Evolutionary conservation across 2,888 invertebrate species (phyloP).

Genomic region (Peribatodes rhomboidaria): DNA sequence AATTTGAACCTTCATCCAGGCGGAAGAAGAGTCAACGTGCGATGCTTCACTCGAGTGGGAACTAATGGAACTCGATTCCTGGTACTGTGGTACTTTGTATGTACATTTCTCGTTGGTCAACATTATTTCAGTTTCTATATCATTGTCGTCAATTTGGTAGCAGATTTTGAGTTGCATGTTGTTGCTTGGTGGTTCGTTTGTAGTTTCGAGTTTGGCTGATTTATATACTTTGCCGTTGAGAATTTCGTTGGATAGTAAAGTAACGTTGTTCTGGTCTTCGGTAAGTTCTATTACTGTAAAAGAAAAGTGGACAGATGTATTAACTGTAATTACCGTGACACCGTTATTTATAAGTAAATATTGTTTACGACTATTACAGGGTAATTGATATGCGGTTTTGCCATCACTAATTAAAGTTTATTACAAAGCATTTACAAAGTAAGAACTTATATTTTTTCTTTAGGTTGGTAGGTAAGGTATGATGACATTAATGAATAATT

Average conservation of each 20-base stretch:
- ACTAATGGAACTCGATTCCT: slow-evolving; percentile 68
- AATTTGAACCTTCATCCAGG: slow-evolving; percentile 86
- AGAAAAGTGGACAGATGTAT: slow-evolving; percentile 7
- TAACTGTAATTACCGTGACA: too few relatives aligned
- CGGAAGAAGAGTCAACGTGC: slow-evolving; percentile 72
- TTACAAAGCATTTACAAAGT: too few relatives aligned
- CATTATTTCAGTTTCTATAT: slow-evolving; percentile 74
- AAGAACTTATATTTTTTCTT: too few relatives aligned
- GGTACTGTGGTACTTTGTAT: slow-evolving; percentile 75
- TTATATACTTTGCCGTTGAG: slow-evolving; percentile 87
- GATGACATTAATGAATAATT: too few relatives aligned
- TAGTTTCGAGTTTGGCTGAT: slow-evolving; percentile 65
- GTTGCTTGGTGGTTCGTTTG: slow-evolving; percentile 57
- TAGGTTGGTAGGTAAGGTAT: too few relatives aligned
- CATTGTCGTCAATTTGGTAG: slow-evolving; percentile 71
- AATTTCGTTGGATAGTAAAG: slow-evolving; percentile 82
- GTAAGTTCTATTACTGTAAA: slow-evolving; percentile 88
- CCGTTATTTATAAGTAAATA: too few relatives aligned
- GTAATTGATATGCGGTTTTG: too few relatives aligned
- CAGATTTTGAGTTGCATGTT: slow-evolving; percentile 75
- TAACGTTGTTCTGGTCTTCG: slow-evolving; percentile 83
- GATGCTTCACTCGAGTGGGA: slow-evolving; percentile 75
- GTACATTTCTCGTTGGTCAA: slow-evolving; percentile 73
- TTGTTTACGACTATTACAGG: too few relatives aligned
- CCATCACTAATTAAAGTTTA: too few relatives aligned